These are phyloP conservation scores for Microctonus brassicae DNA, from an alignment of 2,888 invertebrate genomes.

Conservation along the genomic window DNA sequence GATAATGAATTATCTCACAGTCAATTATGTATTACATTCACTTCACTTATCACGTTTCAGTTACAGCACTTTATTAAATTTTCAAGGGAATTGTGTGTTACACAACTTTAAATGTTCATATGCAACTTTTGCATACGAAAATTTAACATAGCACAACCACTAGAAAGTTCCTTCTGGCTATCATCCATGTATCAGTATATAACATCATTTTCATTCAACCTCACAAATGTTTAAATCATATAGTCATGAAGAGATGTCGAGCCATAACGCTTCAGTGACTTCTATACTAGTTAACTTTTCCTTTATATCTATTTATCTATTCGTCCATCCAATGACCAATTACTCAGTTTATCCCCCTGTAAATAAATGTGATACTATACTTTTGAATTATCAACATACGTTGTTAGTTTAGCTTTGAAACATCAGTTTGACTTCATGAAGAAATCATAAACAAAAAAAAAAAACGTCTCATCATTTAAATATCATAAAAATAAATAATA, in stretches of 20 bases:
- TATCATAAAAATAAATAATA: too few species aligned
- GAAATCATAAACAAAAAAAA: too few species aligned
- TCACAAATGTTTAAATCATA: not conserved
- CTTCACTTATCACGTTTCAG: not conserved
- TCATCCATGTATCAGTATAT: not conserved
- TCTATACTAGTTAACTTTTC: constrained; percentile 22
- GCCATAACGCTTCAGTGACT: constrained; percentile 17
- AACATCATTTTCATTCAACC: not conserved
- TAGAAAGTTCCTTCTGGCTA: not conserved
- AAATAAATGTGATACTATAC: not conserved
- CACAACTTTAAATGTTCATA: not conserved
- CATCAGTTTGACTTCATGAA: too few species aligned
- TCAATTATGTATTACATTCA: too few species aligned
- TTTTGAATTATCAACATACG: not conserved
- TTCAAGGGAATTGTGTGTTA: not conserved
- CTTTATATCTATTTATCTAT: not conserved
- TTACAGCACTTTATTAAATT: not conserved
- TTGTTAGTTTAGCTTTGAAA: too few species aligned
- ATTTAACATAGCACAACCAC: not conserved
- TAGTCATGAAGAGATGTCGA: constrained; percentile 15
- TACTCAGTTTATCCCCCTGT: not conserved
- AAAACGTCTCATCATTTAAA: too few species aligned
- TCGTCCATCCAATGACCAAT: not conserved
- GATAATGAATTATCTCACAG: too few species aligned
- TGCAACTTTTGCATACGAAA: not conserved